These are phyloP conservation scores for Arctopsyche grandis DNA, from an alignment of 1,140 invertebrate species.

Conservation along the genomic window DNA sequence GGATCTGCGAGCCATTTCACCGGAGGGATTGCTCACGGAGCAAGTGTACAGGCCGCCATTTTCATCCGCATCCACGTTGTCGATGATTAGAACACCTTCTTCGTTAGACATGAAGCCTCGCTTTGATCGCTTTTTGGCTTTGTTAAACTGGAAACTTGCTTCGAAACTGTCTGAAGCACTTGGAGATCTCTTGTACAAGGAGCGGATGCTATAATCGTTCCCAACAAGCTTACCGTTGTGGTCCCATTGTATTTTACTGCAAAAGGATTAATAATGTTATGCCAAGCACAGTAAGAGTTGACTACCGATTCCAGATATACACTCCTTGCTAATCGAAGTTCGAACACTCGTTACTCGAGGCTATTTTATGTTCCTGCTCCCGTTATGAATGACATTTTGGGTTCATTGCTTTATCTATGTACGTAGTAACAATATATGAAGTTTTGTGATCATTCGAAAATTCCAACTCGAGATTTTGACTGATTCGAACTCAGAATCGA, in stretches of 20 bases:
- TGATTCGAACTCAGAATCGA: too few relatives aligned
- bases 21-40: slow-evolving; percentile 79
- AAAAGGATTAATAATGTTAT: slow-evolving; percentile 53
- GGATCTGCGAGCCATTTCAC: slow-evolving; percentile 77
- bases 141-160: slow-evolving; percentile 42
- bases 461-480: too few relatives aligned
- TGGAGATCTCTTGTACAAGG: slow-evolving; percentile 22
- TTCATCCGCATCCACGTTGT: slow-evolving; percentile 74
- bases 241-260: slow-evolving; percentile 65
- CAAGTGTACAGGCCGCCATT: slow-evolving; percentile 84
- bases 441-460: too few relatives aligned
- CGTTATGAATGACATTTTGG: too few relatives aligned
- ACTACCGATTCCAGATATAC: too few relatives aligned
- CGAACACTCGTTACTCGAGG: too few relatives aligned
- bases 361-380: too few relatives aligned
- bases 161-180: neutral
- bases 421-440: too few relatives aligned
- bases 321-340: too few relatives aligned
- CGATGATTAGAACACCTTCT: slow-evolving; percentile 73
- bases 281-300: too few relatives aligned
- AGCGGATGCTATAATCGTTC: slow-evolving; percentile 58
- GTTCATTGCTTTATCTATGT: too few relatives aligned
- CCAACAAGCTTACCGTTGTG: slow-evolving; percentile 62
- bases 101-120: slow-evolving; percentile 60
- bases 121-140: slow-evolving; percentile 56